Percentiles rank a stretch among this genome's conserved stretches.
Conservation (phyloP, 2,113 vertebrate genomes). For the Hylia prasina region DNA sequence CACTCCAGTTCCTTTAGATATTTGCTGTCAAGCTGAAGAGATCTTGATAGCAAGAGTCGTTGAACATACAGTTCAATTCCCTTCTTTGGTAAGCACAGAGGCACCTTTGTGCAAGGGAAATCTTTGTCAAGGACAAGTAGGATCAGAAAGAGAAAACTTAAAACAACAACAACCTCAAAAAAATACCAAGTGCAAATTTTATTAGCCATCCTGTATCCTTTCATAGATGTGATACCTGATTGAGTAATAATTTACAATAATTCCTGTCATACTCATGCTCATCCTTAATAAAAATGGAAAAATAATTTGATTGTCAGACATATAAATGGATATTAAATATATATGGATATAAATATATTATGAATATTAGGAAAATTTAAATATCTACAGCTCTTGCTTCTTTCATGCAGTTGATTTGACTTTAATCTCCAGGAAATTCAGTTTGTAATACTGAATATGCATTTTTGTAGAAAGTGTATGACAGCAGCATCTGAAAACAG, state of each 20-base stretch:
- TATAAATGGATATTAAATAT: neutral
- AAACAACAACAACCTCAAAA: neutral
- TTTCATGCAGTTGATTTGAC: neutral
- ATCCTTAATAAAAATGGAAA: neutral
- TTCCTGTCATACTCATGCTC: neutral
- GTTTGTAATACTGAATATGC: neutral
- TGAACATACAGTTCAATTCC: neutral
- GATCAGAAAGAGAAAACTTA: neutral
- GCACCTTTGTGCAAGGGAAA: neutral
- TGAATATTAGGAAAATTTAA: neutral
- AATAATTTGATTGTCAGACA: neutral
- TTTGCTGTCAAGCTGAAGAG: constrained; percentile 2
- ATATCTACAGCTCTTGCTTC: neutral
- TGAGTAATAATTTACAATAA: neutral
- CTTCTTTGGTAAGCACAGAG: neutral
- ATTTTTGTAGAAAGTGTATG: neutral
- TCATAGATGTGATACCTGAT: neutral
- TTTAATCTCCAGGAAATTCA: neutral
- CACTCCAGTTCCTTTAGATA: neutral
- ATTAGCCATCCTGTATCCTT: neutral
- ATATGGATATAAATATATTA: too few relatives aligned
- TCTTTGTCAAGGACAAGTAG: neutral
- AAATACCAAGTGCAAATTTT: neutral
- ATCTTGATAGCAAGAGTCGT: neutral
- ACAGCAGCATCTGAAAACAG: neutral